These are phyloP conservation scores for Tupaia tana DNA, from an alignment of 2,113 vertebrate genomes.

Conservation along the genomic window DNA sequence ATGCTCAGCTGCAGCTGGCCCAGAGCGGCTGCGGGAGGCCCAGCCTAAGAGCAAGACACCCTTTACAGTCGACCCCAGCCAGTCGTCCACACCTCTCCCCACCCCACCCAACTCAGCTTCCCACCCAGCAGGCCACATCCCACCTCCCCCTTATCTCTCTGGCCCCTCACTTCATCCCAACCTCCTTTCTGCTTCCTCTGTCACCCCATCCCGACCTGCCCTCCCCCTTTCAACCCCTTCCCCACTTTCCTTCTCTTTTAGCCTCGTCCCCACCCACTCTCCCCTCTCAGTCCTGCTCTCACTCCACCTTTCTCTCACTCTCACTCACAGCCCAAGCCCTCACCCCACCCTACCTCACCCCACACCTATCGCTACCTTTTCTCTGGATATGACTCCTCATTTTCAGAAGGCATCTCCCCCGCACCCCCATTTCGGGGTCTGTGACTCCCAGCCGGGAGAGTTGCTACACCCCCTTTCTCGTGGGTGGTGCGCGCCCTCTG, in stretches of 20 bases:
- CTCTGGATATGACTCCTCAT: background rate
- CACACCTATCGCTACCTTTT: background rate
- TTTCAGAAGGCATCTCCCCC: background rate
- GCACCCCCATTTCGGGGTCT: accelerated
- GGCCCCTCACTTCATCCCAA: too few relatives aligned
- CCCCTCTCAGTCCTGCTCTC: background rate
- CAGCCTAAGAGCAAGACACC: background rate
- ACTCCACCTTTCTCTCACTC: background rate
- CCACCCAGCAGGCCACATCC: background rate
- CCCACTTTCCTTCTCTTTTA: background rate
- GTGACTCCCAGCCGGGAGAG: accelerated
- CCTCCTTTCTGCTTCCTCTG: background rate
- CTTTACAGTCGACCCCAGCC: background rate
- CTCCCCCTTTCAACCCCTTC: background rate
- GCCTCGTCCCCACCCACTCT: background rate
- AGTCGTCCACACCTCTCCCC: background rate
- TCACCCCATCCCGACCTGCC: background rate
- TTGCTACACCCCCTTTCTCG: background rate
- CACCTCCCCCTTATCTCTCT: too few relatives aligned
- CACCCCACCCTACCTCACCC: background rate
- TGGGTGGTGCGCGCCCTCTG: constrained; percentile 74
- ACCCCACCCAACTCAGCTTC: too few relatives aligned
- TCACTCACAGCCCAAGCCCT: background rate
- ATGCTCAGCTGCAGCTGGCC: background rate
- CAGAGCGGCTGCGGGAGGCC: background rate